Base-by-base conservation (phyloP, 2,113 vertebrate genomes). In the Bucco capensis region DNA sequence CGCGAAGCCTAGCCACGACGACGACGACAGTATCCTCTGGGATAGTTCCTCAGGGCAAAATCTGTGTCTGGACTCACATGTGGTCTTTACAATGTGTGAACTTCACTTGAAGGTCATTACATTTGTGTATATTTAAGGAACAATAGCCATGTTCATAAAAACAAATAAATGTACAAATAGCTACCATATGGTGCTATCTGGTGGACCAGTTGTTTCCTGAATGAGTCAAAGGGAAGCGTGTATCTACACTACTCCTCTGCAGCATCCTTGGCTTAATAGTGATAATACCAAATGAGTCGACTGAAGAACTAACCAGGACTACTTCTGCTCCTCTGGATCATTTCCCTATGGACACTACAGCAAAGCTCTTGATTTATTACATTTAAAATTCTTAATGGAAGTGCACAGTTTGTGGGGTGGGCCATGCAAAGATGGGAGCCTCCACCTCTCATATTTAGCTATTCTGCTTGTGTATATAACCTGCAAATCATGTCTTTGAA, bases 41-140 rank as follows among this genome's bases (percentile, higher is more conserved):
- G 21, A 25, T 25, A 22, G 14, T 8, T 71, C 58, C 49, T 8
- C 37, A 37, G 27, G 42, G 33, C 18, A 67, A 33, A 44, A 40
- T 10, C 33, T 49, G 44, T 1, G 2, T 15, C n/a, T 27, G 46
- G 44, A 44, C n/a, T 7, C 5, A 2, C 9, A 6, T 22, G 28
- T 19, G n/a, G 31, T 24, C 49, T 60, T 42, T 2, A 27, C 22
- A 22, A 35, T 2, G 8, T 0, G 0, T 10, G 38, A 50, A 7
- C 25, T 30, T 78, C 54, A 16, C 12, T 24, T 28, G 17, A 22
- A 35, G 35, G 35, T 8, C 49, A 33, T 17, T 31, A 19, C 4
- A 56, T 57, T 6, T 15, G 7, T 42, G 35, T 58, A 2, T 8
- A 13, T 31, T 50, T 44, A 66, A 62, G 66, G 12, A 51, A 31